A percentile compares a stretch with the other conserved stretches of the same genome.
These are phyloP conservation scores for Tenthredo mesomela DNA, from an alignment of 2,888 invertebrate species.

Conservation along the genomic window DNA sequence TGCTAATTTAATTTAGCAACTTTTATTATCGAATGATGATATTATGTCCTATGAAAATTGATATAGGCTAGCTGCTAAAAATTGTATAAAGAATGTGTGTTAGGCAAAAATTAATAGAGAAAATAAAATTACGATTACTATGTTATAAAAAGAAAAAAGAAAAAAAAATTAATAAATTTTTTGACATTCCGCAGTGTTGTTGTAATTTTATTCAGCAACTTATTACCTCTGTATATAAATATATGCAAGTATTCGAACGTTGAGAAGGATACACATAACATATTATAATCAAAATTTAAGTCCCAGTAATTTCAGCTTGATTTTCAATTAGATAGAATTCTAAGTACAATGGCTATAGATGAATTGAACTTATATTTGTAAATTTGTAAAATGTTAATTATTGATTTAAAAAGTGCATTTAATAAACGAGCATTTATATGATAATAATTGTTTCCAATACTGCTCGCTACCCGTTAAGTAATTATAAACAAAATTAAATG, in stretches of 20 bases:
- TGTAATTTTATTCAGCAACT: slow-evolving; percentile 36
- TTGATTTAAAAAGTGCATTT: slow-evolving; percentile 30
- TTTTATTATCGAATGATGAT: slow-evolving; percentile 17
- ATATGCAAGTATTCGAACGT: not conserved
- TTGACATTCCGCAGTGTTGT: slow-evolving; percentile 43
- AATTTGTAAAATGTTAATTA: slow-evolving; percentile 43
- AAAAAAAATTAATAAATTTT: slow-evolving; percentile 11
- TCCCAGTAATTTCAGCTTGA: not conserved
- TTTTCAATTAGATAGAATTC: not conserved
- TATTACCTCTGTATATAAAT: not conserved
- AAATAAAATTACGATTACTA: slow-evolving; percentile 33
- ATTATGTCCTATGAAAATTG: slow-evolving; percentile 10
- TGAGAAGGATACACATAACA: not conserved
- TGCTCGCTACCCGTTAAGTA: not conserved
- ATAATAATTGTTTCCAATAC: not conserved
- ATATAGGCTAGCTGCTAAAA: slow-evolving; percentile 15
- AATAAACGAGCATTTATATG: slow-evolving; percentile 40
- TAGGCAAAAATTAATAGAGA: slow-evolving; percentile 23
- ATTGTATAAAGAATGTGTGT: slow-evolving; percentile 23
- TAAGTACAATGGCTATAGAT: not conserved
- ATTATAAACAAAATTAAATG: not conserved
- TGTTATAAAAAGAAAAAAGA: slow-evolving; percentile 23
- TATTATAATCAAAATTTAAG: not conserved
- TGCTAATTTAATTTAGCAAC: not conserved
- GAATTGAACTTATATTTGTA: slow-evolving; percentile 35